Evolutionary conservation across 2,888 invertebrate species (phyloP).

Genomic region (Eumerus sabulonum): DNA sequence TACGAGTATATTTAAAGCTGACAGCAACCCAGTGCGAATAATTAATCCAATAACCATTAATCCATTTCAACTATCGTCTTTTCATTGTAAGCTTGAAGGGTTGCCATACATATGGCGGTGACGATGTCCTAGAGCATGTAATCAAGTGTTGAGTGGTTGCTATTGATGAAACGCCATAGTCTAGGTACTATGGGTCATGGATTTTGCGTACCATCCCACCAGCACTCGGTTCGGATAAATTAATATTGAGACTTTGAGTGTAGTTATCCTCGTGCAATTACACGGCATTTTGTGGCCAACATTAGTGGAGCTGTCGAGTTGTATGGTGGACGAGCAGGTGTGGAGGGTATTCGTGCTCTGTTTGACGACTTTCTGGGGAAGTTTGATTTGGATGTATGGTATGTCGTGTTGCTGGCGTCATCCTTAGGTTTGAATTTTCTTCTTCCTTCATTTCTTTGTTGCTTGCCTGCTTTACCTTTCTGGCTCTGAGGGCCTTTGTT

Average conservation of each 20-base stretch:
- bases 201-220: constrained; percentile 11
- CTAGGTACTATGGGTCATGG: constrained; percentile 48
- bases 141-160: no score
- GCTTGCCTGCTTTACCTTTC: no score
- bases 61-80: constrained; percentile 43
- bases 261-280: constrained; percentile 30
- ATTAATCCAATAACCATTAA: constrained; percentile 60
- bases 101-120: neutral
- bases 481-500: no score
- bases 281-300: constrained; percentile 23
- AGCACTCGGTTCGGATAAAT: constrained; percentile 12
- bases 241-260: constrained; percentile 43
- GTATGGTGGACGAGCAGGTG: neutral
- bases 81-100: constrained; percentile 22
- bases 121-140: no score
- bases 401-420: no score
- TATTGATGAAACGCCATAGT: neutral
- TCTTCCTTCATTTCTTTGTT: no score
- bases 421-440: no score
- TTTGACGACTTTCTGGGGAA: no score
- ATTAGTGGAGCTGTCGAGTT: neutral
- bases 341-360: neutral
- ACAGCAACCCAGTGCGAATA: constrained; percentile 15
- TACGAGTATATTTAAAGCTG: constrained; percentile 9
- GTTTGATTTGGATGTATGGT: no score